These are phyloP conservation scores for Anthonomus grandis DNA, from an alignment of 1,140 invertebrate genomes.

Conservation along the genomic window DNA sequence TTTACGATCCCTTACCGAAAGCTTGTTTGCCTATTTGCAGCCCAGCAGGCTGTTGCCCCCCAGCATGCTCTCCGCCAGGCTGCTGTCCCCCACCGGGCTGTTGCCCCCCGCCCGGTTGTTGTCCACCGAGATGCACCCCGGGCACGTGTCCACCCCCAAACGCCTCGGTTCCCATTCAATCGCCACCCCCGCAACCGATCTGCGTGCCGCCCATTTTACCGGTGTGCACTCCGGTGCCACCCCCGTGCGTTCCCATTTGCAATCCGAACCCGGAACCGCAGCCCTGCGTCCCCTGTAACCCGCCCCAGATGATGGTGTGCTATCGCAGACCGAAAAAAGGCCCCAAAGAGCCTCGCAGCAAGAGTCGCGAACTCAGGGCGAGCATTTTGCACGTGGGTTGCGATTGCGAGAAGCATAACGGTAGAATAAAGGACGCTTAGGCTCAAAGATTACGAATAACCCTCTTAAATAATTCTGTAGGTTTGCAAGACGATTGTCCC, in stretches of 20 bases:
- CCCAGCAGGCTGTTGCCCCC: constrained; percentile 28
- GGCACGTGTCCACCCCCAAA: constrained; percentile 33
- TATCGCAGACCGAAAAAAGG: constrained; percentile 34
- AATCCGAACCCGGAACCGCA: constrained; percentile 38
- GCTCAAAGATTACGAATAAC: no score
- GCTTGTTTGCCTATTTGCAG: constrained; percentile 43
- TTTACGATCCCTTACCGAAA: constrained; percentile 45
- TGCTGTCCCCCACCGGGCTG: constrained; percentile 37
- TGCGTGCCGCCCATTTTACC: constrained; percentile 39
- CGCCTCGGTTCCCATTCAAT: constrained; percentile 29
- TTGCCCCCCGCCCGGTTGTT: constrained; percentile 41
- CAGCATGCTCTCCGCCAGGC: constrained; percentile 24
- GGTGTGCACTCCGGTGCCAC: constrained; percentile 39
- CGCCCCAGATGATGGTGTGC: constrained; percentile 46
- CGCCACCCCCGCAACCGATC: constrained; percentile 23
- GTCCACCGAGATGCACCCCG: constrained; percentile 28
- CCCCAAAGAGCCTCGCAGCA: constrained; percentile 44
- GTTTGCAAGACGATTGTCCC: constrained; percentile 68
- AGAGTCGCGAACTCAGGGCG: constrained; percentile 64
- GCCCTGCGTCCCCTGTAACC: constrained; percentile 45
- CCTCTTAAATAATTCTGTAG: constrained; percentile 1
- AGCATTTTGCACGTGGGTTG: constrained; percentile 66
- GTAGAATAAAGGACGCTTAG: no score
- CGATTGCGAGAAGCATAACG: constrained; percentile 72
- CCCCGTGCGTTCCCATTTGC: constrained; percentile 40